Percentiles rank a stretch among this genome's conserved stretches.
These are phyloP conservation scores for Liolophura sinensis DNA, from an alignment of 1,140 invertebrate species.

Conservation along the genomic window DNA sequence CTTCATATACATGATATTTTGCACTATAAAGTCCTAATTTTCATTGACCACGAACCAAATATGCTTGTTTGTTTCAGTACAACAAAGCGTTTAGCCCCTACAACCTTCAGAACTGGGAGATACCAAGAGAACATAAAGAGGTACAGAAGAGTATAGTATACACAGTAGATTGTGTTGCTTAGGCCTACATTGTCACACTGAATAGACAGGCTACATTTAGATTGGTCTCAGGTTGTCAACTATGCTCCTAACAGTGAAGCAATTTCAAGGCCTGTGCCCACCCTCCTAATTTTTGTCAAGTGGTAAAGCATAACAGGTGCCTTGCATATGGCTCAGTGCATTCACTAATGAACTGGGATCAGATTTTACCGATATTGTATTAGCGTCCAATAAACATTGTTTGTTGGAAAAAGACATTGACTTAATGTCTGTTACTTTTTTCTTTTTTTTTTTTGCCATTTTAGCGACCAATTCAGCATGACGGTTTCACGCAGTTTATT, in stretches of 20 bases:
- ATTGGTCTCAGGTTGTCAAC: not conserved
- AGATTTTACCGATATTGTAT: no score
- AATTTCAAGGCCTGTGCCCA: not conserved
- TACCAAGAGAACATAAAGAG: conserved; percentile 40
- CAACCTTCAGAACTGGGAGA: conserved; percentile 52
- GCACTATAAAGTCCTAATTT: no score
- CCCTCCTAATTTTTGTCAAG: no score
- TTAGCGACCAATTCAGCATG: conserved; percentile 39
- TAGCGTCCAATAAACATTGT: no score
- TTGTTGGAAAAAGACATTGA: no score
- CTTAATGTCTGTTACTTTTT: no score
- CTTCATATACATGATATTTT: no score
- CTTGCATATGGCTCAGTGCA: no score
- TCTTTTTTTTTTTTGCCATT: conserved; percentile 16
- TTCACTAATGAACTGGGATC: no score
- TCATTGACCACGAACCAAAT: no score
- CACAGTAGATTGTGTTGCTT: not conserved
- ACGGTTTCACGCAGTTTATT: conserved; percentile 47
- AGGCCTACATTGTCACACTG: not conserved
- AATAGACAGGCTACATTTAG: not conserved
- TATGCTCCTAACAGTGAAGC: conserved; percentile 4
- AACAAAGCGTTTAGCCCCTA: conserved; percentile 48
- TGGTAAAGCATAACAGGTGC: no score
- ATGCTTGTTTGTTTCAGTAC: conserved; percentile 42
- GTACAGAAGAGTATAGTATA: conserved; percentile 29